Conservation (phyloP, 2,797 vertebrate species). For the Lagodon rhomboides region DNA sequence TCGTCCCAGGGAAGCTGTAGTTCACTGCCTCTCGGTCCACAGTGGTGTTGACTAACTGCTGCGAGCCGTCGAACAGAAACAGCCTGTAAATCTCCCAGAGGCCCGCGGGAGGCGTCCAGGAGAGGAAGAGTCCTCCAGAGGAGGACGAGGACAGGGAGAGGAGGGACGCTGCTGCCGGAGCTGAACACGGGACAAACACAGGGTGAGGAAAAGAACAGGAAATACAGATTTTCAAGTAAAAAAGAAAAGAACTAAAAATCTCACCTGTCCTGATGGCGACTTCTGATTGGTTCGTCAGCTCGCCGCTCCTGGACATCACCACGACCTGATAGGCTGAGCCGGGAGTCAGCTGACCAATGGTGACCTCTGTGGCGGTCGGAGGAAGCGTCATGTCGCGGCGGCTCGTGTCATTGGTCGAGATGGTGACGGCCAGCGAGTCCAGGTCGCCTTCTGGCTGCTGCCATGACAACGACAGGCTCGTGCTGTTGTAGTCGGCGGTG, state of each 20-base stretch:
- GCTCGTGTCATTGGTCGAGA: slow-evolving; percentile 79
- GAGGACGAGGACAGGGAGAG: slow-evolving; percentile 79
- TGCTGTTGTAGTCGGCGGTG: slow-evolving; percentile 34
- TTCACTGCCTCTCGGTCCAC: slow-evolving; percentile 71
- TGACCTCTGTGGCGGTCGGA: slow-evolving; percentile 72
- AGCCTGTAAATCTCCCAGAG: slow-evolving; percentile 90
- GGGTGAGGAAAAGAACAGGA: background rate
- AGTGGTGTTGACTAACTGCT: slow-evolving; percentile 77
- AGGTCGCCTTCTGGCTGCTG: slow-evolving; percentile 72
- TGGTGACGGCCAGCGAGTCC: slow-evolving; percentile 63
- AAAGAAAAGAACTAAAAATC: background rate
- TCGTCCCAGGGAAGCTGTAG: slow-evolving; percentile 72
- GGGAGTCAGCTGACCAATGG: slow-evolving; percentile 85
- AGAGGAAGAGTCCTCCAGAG: slow-evolving; percentile 82
- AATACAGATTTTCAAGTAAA: rapidly evolving
- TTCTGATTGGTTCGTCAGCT: slow-evolving; percentile 82
- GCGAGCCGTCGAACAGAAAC: slow-evolving; percentile 84
- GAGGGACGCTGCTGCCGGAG: slow-evolving; percentile 84
- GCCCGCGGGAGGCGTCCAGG: slow-evolving; percentile 91
- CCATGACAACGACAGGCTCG: slow-evolving; percentile 75
- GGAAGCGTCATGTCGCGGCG: slow-evolving; percentile 78
- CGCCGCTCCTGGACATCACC: slow-evolving; percentile 85
- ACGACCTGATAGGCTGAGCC: slow-evolving; percentile 88
- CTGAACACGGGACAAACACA: slow-evolving; percentile 69
- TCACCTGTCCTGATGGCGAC: slow-evolving; percentile 87